Conservation (phyloP, 2,797 vertebrate genomes). For the Siniperca scherzeri region DNA sequence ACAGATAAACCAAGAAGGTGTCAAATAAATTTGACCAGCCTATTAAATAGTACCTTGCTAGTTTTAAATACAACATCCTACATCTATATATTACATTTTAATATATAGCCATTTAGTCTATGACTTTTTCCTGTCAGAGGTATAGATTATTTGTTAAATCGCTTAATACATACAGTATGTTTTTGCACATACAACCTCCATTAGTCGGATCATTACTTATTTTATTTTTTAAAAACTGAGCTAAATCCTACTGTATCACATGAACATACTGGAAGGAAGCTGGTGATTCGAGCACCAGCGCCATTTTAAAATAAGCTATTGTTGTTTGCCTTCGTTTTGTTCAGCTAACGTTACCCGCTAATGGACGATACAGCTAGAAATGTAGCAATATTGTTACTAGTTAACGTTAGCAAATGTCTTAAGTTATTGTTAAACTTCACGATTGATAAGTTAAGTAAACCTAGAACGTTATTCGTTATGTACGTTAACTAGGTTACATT, state of each 20-base stretch:
- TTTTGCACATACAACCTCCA: neutral
- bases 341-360: constrained; percentile 12
- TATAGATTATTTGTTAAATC: neutral
- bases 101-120: neutral
- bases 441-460: neutral
- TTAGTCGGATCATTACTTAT: neutral
- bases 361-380: constrained; percentile 37
- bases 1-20: neutral
- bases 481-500: neutral
- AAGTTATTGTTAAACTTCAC: neutral
- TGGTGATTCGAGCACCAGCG: constrained; percentile 49
- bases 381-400: neutral
- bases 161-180: neutral
- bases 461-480: neutral
- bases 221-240: neutral
- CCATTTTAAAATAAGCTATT: constrained; percentile 57
- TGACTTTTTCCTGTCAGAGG: too few relatives aligned
- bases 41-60: neutral
- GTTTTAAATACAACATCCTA: neutral
- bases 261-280: constrained; percentile 24
- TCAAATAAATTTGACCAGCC: neutral
- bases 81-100: neutral
- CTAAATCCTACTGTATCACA: neutral
- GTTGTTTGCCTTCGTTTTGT: constrained; percentile 55
- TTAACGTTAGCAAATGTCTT: neutral